phyloP scores from a whole-genome alignment of 2,797 vertebrate genomes.

The Amazona finschi region DNA sequence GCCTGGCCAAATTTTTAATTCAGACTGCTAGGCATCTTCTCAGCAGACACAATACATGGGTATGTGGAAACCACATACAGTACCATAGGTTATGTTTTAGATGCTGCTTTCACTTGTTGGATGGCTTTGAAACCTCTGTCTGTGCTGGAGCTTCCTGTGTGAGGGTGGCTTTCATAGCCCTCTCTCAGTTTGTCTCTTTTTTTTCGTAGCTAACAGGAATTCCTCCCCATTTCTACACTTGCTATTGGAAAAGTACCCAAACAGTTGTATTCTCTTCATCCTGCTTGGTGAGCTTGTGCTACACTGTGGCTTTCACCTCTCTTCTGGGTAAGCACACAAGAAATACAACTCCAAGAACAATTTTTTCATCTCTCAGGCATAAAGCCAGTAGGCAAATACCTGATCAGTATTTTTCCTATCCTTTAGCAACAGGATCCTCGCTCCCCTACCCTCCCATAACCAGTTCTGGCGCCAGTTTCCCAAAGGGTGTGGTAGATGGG shows the following conservation, averaged over 20 bases:
- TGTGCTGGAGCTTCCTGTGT: neutral
- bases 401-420: neutral
- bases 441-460: neutral
- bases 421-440: neutral
- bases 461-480: neutral
- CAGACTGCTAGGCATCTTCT: neutral
- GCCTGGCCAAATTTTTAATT: neutral
- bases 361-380: neutral
- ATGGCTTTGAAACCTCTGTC: neutral
- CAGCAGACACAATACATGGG: neutral
- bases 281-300: neutral
- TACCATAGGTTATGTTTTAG: neutral
- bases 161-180: neutral
- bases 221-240: neutral
- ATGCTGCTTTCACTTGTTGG: neutral
- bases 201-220: neutral
- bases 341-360: neutral
- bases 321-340: fast-evolving
- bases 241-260: neutral
- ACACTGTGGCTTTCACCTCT: neutral
- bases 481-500: neutral
- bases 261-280: neutral
- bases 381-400: neutral
- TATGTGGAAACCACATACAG: neutral
- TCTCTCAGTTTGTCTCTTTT: neutral